These are phyloP conservation scores for Podarcis lilfordi DNA, from an alignment of 2,797 vertebrate genomes.

Conservation along the genomic window DNA sequence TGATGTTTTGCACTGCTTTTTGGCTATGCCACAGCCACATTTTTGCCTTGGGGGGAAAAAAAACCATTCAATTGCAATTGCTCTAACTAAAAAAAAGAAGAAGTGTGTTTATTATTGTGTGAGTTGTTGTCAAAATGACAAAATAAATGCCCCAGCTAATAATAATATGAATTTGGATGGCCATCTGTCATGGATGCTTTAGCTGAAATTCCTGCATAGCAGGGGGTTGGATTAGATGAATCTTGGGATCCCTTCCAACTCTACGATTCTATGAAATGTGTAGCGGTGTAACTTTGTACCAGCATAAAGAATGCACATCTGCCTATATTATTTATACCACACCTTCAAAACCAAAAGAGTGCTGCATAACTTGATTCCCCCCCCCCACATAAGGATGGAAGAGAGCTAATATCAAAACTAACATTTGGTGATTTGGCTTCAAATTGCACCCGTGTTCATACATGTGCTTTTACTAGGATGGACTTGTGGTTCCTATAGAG, in stretches of 20 bases:
- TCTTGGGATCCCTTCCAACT: no score
- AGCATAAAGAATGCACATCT: no score
- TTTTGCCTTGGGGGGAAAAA: not conserved
- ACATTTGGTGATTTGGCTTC: not conserved
- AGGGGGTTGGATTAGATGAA: no score
- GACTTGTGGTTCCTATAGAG: not conserved
- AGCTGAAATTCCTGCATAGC: no score
- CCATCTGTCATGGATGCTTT: no score
- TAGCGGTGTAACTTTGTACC: no score
- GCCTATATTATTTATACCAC: no score
- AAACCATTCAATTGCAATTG: not conserved
- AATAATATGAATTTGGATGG: not conserved
- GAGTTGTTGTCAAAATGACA: not conserved
- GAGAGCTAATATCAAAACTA: not conserved
- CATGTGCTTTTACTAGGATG: not conserved
- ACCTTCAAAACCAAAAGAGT: not conserved
- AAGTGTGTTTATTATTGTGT: not conserved
- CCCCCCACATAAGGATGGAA: not conserved
- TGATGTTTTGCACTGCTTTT: not conserved
- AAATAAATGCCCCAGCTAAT: not conserved
- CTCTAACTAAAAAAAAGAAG: not conserved
- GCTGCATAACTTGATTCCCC: slow-evolving; percentile 14
- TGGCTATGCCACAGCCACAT: not conserved
- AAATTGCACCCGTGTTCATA: not conserved
- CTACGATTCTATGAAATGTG: no score